Percentiles rank a stretch among this genome's conserved stretches.
Conservation (phyloP, 2,113 vertebrate species). For the Thinocorus orbignyianus region DNA sequence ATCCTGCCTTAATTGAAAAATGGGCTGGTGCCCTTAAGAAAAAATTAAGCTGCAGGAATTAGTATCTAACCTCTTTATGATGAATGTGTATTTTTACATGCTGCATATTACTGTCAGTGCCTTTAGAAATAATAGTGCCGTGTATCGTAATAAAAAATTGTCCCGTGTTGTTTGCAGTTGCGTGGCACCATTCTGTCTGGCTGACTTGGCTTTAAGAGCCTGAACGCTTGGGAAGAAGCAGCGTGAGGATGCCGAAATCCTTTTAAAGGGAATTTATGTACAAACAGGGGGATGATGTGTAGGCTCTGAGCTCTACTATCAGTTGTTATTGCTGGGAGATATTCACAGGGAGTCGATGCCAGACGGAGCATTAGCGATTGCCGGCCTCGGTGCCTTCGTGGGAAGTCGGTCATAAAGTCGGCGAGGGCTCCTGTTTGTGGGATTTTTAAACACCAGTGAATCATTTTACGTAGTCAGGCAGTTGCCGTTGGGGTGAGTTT, state of each 20-base stretch:
- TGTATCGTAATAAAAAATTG: constrained; percentile 67
- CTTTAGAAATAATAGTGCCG: constrained; percentile 31
- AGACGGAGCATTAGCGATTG: constrained; percentile 56
- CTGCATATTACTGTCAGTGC: constrained; percentile 44
- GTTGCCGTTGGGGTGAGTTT: neutral
- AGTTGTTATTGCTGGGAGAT: constrained; percentile 64
- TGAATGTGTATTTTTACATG: constrained; percentile 63
- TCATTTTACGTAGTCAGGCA: constrained; percentile 18
- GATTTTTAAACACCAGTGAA: constrained; percentile 59
- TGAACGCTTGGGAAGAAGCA: constrained; percentile 23
- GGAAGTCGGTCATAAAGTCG: constrained; percentile 51
- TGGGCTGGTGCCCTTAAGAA: constrained; percentile 59
- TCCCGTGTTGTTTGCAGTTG: constrained; percentile 46
- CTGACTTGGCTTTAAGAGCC: constrained; percentile 31
- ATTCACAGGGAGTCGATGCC: constrained; percentile 29
- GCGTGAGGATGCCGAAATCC: constrained; percentile 17
- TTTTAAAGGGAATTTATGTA: constrained; percentile 65
- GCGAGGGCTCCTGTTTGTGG: constrained; percentile 40
- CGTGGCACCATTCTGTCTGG: constrained; percentile 53
- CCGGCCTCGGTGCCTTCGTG: constrained; percentile 26
- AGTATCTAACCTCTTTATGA: constrained; percentile 62
- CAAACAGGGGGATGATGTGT: constrained; percentile 58
- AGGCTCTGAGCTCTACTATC: constrained; percentile 53
- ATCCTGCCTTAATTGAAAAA: constrained; percentile 74
- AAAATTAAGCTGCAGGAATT: constrained; percentile 68